phyloP scores from a whole-genome alignment of 2,888 invertebrate species.

The Ophion costatus region DNA sequence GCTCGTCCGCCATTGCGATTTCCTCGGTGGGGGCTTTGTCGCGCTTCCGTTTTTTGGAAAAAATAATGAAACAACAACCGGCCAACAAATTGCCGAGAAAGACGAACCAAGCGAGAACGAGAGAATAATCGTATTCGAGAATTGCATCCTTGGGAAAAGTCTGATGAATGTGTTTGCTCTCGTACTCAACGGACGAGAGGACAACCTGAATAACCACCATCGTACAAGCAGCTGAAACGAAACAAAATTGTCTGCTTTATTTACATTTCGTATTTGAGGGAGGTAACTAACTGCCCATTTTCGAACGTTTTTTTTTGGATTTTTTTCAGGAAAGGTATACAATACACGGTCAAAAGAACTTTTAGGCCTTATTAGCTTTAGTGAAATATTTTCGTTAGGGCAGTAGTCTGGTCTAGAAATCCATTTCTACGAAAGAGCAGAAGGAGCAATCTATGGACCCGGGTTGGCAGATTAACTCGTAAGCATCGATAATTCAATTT shows the following conservation, averaged over 20 bases:
- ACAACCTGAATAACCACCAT: conserved; percentile 93
- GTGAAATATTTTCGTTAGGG: no score
- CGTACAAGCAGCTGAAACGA: conserved; percentile 88
- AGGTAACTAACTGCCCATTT: no score
- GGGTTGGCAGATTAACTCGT: no score
- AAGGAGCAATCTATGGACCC: no score
- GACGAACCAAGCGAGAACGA: conserved; percentile 91
- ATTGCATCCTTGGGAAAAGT: conserved; percentile 88
- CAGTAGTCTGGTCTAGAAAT: no score
- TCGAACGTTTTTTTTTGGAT: not conserved
- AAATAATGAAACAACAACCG: conserved; percentile 90
- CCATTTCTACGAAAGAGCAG: no score
- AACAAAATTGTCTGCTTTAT: conserved; percentile 39
- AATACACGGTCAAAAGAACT: not conserved
- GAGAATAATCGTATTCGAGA: conserved; percentile 89
- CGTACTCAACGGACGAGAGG: conserved; percentile 89
- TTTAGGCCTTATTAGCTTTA: no score
- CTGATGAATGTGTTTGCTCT: conserved; percentile 87
- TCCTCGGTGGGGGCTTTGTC: conserved; percentile 93
- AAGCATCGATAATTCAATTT: no score
- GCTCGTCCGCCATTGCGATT: conserved; percentile 93
- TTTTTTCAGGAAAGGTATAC: not conserved
- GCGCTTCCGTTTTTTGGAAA: conserved; percentile 93
- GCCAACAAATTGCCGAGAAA: conserved; percentile 89
- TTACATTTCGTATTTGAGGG: not conserved